Evolutionary conservation across 1,140 invertebrate genomes (phyloP), one percentile per base, ranked within the genome.

Genomic region (Drosophila jambulina): DNA sequence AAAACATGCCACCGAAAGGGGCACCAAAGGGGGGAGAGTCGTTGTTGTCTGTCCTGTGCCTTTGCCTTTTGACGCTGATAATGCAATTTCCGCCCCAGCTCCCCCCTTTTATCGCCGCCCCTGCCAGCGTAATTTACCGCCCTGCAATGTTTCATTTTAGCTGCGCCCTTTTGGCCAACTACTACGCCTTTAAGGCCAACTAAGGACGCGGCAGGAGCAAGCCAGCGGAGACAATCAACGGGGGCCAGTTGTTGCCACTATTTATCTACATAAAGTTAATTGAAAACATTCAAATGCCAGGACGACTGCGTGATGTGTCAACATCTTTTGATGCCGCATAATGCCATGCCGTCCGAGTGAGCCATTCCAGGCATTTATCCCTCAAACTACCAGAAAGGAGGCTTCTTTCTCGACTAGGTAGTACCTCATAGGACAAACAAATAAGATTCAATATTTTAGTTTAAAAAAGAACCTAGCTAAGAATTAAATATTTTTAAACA

Each of bases 261-360:
- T 51, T 88, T 88, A 90, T 88, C 80, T 84, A 80, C 80, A 82
- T 88, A 79, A 85, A 90, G 80, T 88, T 88, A 88, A 88, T 90
- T 90, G 85, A 88, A 90, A 88, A 62, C 85, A 85, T 90, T 90
- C 78, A 86, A 87, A 86, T 81, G 74, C 64, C 75, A 36, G 56
- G 25, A 45, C 51, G 60, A 38, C 65, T 82, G 78, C 85, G 85
- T 90, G 80, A 84, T 88, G 85, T 84, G 85, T 90, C 81, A 81
- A 84, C 85, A 90, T 90, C 85, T 88, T 87, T 80, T 67, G 69
- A 57, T 69, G 78, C 69, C 72, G 65, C 74, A 78, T 80, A 87
- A 80, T 86, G 70, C 54, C 58, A 48, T n/a, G 19, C n/a, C 72
- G 36, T n/a, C 15, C 40, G 17, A 36, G 27, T 43, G 36, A 71